phyloP scores from a whole-genome alignment of 2,888 invertebrate genomes.

The Alloscopus bannaensis region DNA sequence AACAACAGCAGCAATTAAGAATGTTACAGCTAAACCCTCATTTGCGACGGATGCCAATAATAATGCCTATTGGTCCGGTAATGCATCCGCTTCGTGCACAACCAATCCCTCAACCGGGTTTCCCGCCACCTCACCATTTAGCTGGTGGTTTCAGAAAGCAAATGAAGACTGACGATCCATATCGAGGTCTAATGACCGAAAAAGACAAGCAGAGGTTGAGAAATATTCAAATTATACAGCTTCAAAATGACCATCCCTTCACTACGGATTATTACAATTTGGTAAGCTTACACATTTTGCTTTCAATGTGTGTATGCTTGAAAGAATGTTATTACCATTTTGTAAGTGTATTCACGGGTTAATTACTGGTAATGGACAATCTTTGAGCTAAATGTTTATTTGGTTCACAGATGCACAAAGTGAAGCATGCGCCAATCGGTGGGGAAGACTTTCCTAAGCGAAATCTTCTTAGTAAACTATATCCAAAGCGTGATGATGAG shows the following conservation, averaged over 20 bases:
- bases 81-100: slow-evolving; percentile 47
- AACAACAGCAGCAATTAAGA: slow-evolving; percentile 68
- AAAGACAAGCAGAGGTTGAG: slow-evolving; percentile 97
- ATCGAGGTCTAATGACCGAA: slow-evolving; percentile 89
- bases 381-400: slow-evolving; percentile 28
- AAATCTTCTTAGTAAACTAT: slow-evolving; percentile 62
- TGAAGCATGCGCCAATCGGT: slow-evolving; percentile 46
- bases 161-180: slow-evolving; percentile 70
- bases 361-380: slow-evolving; percentile 10
- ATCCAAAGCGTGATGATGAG: slow-evolving; percentile 70
- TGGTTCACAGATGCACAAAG: slow-evolving; percentile 62
- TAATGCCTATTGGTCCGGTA: slow-evolving; percentile 52
- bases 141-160: slow-evolving; percentile 44
- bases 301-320: not conserved
- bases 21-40: slow-evolving; percentile 68
- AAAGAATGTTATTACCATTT: not conserved
- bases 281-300: slow-evolving; percentile 77
- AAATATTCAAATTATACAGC: slow-evolving; percentile 94
- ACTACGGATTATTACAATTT: slow-evolving; percentile 98
- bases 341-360: not conserved
- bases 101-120: slow-evolving; percentile 44
- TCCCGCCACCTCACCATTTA: slow-evolving; percentile 20
- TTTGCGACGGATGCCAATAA: slow-evolving; percentile 61
- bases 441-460: slow-evolving; percentile 24
- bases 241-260: slow-evolving; percentile 96